A percentile compares a stretch with the other conserved stretches of the same genome.
Evolutionary conservation across 2,888 invertebrate genomes (phyloP).

Genomic region (Psylliodes chrysocephalus): DNA sequence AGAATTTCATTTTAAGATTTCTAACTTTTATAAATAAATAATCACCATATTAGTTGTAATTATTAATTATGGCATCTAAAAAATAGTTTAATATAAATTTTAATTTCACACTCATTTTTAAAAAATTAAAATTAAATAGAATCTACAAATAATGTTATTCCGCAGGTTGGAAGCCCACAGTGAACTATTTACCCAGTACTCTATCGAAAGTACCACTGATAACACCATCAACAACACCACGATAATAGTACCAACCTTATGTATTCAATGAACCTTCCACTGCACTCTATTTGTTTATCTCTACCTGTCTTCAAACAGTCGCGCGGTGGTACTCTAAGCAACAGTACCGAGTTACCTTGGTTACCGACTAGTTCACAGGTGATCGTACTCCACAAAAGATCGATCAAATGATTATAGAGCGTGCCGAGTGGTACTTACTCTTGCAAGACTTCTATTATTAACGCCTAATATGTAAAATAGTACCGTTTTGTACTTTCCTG

Average conservation of each 20-base stretch:
- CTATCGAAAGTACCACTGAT: no score
- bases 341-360: neutral
- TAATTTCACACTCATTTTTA: no score
- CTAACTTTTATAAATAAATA: no score
- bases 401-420: constrained; percentile 2
- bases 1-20: no score
- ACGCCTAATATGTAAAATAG: constrained; percentile 5
- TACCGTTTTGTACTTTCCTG: neutral
- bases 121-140: no score
- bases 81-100: no score
- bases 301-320: constrained; percentile 21
- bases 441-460: constrained; percentile 3
- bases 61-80: no score
- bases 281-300: constrained; percentile 19
- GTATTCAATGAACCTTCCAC: constrained; percentile 24
- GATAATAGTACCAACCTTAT: neutral
- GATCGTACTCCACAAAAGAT: constrained; percentile 9
- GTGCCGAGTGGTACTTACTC: neutral
- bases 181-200: no score
- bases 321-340: neutral
- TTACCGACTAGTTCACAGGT: constrained; percentile 10
- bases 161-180: no score
- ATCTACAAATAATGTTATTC: no score
- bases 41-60: no score
- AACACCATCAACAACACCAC: neutral